Conservation (phyloP, 2,888 invertebrate species). For the Mayetiola destructor region DNA sequence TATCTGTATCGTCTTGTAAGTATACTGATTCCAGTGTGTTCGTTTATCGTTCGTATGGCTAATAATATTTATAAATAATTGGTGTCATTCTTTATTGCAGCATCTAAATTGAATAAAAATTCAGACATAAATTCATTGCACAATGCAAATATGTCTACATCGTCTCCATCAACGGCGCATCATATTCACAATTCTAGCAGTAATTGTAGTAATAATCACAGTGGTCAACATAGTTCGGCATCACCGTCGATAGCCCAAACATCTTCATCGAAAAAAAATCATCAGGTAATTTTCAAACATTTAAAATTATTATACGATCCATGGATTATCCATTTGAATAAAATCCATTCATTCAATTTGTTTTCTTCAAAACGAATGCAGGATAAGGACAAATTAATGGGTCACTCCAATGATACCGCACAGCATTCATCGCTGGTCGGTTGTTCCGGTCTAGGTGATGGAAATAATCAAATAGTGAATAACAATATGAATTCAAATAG, state of each 20-base stretch:
- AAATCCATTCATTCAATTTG: too few relatives aligned
- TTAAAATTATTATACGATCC: too few relatives aligned
- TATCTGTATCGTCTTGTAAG: constrained; percentile 6
- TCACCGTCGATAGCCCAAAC: constrained; percentile 17
- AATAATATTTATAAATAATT: background rate
- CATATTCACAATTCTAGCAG: constrained; percentile 12
- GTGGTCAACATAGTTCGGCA: constrained; percentile 15
- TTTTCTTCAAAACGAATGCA: too few relatives aligned
- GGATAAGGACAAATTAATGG: constrained; percentile 8
- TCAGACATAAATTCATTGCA: constrained; percentile 17
- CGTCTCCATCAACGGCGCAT: constrained; percentile 18
- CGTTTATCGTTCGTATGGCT: background rate
- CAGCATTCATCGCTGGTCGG: background rate
- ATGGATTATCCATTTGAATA: too few relatives aligned
- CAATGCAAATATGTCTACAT: constrained; percentile 17
- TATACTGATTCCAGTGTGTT: background rate
- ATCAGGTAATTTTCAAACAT: too few relatives aligned
- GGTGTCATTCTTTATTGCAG: background rate
- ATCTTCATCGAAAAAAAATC: constrained; percentile 13
- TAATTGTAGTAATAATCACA: constrained; percentile 11
- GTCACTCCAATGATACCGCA: background rate
- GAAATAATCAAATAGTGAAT: constrained; percentile 15
- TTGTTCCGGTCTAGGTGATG: constrained; percentile 1
- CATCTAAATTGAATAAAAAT: constrained; percentile 15
- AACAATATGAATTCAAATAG: constrained; percentile 16